Percentiles rank a stretch among this genome's conserved stretches.
These are phyloP conservation scores for Temnothorax nylanderi DNA, from an alignment of 1,140 invertebrate species.

Conservation along the genomic window DNA sequence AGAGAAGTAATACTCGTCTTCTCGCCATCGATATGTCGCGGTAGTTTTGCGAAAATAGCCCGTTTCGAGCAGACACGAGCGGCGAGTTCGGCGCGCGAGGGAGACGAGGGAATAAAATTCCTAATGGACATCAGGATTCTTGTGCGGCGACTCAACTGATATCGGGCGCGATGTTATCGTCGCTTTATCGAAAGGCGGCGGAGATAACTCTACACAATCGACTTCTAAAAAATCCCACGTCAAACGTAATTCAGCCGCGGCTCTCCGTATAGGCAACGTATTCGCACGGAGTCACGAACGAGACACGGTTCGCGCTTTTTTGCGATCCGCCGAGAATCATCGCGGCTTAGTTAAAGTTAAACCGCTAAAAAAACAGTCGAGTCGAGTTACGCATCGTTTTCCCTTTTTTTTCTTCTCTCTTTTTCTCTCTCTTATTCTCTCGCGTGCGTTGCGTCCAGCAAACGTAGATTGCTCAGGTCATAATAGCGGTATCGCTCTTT, in stretches of 20 bases:
- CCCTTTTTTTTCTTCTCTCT: neutral
- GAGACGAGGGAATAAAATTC: slow-evolving; percentile 13
- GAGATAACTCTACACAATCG: slow-evolving; percentile 69
- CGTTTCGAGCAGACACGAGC: neutral
- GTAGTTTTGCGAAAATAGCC: neutral
- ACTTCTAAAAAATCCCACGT: slow-evolving; percentile 50
- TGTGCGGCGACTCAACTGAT: slow-evolving; percentile 31
- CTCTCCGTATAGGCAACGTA: neutral
- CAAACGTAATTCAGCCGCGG: neutral
- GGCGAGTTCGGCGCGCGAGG: neutral
- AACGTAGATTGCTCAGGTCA: neutral
- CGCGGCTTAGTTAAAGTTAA: neutral
- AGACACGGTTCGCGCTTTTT: slow-evolving; percentile 14
- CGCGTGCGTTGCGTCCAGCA: neutral
- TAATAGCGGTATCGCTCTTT: neutral
- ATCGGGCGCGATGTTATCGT: slow-evolving; percentile 65
- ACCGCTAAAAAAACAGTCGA: neutral
- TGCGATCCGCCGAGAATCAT: neutral
- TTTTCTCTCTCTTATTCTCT: neutral
- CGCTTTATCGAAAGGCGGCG: slow-evolving; percentile 64
- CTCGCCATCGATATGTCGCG: neutral
- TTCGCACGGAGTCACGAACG: neutral
- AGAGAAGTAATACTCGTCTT: neutral
- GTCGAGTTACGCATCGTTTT: neutral
- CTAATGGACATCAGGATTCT: neutral